Evolutionary conservation across 2,888 invertebrate species (phyloP).

Genomic region (Oscheius sp.): DNA sequence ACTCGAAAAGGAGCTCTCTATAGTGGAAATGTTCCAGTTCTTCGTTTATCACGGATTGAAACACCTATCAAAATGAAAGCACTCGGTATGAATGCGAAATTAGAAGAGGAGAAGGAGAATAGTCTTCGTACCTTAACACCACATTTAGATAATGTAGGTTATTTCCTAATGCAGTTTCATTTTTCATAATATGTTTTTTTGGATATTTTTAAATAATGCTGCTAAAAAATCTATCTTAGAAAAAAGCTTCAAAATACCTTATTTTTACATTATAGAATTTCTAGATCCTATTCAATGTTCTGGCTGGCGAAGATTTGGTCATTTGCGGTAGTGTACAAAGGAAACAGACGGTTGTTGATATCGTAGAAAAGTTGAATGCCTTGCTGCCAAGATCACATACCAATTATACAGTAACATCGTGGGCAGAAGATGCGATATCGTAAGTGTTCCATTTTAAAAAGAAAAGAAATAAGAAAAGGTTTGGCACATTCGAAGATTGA

Average conservation of each 20-base stretch:
- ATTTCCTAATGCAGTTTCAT: neutral
- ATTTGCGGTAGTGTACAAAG: constrained; percentile 58
- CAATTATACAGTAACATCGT: constrained; percentile 14
- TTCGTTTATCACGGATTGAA: constrained; percentile 23
- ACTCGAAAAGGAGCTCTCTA: constrained; percentile 25
- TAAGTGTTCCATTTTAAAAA: constrained; percentile 3
- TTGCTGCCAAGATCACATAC: constrained; percentile 29
- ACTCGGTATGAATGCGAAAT: neutral
- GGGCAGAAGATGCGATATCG: constrained; percentile 16
- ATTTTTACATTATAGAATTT: constrained; percentile 21
- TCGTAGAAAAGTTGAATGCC: constrained; percentile 49
- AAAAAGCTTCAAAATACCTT: no score
- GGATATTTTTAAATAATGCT: no score
- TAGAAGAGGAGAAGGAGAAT: constrained; percentile 35
- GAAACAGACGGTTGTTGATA: constrained; percentile 54
- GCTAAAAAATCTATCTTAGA: no score
- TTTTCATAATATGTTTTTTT: no score
- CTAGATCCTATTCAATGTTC: constrained; percentile 55
- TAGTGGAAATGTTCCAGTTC: constrained; percentile 9
- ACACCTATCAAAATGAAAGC: constrained; percentile 22
- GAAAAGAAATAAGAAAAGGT: no score
- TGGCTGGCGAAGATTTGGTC: constrained; percentile 58
- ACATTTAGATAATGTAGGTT: constrained; percentile 45
- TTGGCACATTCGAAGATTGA: no score
- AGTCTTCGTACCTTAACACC: constrained; percentile 41